Percentiles rank a stretch among this genome's conserved stretches.
Evolutionary conservation across 2,113 vertebrate species (phyloP).

Genomic region (Muntiacus reevesi): DNA sequence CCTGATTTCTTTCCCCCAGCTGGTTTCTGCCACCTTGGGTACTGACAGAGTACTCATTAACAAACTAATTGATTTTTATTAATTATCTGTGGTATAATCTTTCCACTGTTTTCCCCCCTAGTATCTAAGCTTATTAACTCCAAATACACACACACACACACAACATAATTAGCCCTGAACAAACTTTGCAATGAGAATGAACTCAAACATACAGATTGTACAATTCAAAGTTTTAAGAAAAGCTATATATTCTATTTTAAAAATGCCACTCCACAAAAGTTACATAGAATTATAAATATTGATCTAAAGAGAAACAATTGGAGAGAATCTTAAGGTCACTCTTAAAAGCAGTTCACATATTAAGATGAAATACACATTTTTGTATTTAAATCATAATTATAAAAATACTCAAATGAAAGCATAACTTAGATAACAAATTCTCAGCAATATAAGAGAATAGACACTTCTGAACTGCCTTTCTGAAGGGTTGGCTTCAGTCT

Average conservation of each 20-base stretch:
- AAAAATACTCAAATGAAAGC: constrained; percentile 14
- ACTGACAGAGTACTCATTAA: constrained; percentile 84
- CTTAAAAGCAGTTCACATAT: not conserved
- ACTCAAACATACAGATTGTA: constrained; percentile 61
- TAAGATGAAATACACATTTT: not conserved
- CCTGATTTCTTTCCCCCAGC: constrained; percentile 69
- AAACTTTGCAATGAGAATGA: constrained; percentile 72
- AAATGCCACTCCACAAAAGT: not conserved
- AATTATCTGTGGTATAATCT: constrained; percentile 85
- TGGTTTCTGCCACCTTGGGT: constrained; percentile 82
- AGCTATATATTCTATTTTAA: not conserved
- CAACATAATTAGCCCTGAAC: constrained; percentile 78
- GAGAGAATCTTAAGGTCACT: not conserved
- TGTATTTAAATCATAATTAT: not conserved
- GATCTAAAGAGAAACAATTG: not conserved
- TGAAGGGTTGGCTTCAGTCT: not conserved
- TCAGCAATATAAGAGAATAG: not conserved
- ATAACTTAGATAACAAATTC: not conserved
- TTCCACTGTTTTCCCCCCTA: constrained; percentile 77
- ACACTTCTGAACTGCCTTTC: not conserved
- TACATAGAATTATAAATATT: constrained; percentile 30
- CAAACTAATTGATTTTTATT: constrained; percentile 90
- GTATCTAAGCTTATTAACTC: constrained; percentile 84
- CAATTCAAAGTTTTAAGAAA: not conserved
- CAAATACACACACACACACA: constrained; percentile 66